Base-by-base conservation (phyloP, 2,797 vertebrate species). In the Erithacus rubecula region DNA sequence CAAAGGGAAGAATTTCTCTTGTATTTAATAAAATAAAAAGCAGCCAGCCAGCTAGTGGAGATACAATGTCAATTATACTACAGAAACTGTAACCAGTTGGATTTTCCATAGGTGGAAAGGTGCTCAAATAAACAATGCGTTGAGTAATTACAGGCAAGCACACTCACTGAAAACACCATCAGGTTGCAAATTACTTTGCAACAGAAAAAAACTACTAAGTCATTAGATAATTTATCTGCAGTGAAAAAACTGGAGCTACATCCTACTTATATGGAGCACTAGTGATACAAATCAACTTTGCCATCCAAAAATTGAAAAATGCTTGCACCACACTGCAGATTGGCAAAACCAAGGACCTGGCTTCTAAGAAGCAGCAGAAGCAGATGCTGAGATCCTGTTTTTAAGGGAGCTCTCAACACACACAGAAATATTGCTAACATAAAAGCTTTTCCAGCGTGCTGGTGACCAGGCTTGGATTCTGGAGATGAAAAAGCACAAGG, bases 211-310 rank as follows among this genome's bases (percentile, higher is more conserved):
- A 32, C 29, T 21, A 69, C 77, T 8, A 81, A 92, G 74, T 82
- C 85, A 88, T 94, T 82, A 90, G 83, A 46, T 91, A 82, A 95
- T 93, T 96, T 90, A 90, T 82, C 76, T 82, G 80, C 83, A 88
- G 80, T 37, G 85, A 68, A 87, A 90, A 72, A 93, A 80, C 1
- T 74, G 80, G 60, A 96, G 76, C 70, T 56, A 32, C 27, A 78
- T 46, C 85, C 60, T 39, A 47, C 64, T 76, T 64, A 19, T 0
- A 34, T 11, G 37, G 63, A 93, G 51, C 77, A 76, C 39, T 6
- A 56, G 41, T 56, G 64, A 78, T 44, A 93, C 47, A 81, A 85
- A 94, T 87, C 69, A 88, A 59, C 63, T 59, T 78, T 30, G 79
- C 84, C 67, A 69, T 49, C 67, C 70, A 77, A 82, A 91, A 69